Percentiles rank a stretch among this genome's conserved stretches.
Conservation (phyloP, 2,113 vertebrate genomes). For the Motacilla alba region DNA sequence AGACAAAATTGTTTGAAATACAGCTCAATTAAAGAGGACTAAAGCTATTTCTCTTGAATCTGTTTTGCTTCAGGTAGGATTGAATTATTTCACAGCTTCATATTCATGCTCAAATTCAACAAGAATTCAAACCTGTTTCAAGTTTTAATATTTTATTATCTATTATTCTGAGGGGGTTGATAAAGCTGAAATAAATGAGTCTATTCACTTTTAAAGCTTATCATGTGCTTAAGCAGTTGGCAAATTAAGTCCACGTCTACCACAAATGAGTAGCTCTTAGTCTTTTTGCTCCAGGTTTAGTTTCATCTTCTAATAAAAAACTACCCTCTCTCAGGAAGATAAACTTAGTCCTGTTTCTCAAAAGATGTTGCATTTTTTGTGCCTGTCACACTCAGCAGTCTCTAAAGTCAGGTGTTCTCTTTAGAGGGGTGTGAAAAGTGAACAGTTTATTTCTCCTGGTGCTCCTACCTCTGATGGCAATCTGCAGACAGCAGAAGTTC, state of each 20-base stretch:
- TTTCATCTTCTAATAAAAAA: neutral
- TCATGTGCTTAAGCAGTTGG: neutral
- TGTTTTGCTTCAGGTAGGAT: constrained; percentile 29
- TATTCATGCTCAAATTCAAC: constrained; percentile 4
- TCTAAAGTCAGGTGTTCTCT: neutral
- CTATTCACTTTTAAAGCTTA: neutral
- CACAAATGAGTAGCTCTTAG: neutral
- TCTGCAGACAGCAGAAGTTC: neutral
- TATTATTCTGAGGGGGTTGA: neutral
- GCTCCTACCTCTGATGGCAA: neutral
- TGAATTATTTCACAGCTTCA: constrained; percentile 27
- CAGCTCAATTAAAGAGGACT: neutral
- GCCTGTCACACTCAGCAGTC: neutral
- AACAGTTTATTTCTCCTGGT: neutral
- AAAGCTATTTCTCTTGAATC: neutral
- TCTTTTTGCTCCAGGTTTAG: neutral
- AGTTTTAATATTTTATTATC: constrained; percentile 46
- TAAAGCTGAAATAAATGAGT: constrained; percentile 32
- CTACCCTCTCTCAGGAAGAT: neutral
- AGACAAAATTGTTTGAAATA: neutral
- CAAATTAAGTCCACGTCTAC: neutral
- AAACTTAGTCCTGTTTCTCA: neutral
- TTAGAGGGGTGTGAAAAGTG: neutral
- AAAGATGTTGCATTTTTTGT: neutral
- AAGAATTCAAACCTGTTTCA: constrained; percentile 10